Conservation (phyloP, 2,888 invertebrate genomes). For the Apeira syringaria region DNA sequence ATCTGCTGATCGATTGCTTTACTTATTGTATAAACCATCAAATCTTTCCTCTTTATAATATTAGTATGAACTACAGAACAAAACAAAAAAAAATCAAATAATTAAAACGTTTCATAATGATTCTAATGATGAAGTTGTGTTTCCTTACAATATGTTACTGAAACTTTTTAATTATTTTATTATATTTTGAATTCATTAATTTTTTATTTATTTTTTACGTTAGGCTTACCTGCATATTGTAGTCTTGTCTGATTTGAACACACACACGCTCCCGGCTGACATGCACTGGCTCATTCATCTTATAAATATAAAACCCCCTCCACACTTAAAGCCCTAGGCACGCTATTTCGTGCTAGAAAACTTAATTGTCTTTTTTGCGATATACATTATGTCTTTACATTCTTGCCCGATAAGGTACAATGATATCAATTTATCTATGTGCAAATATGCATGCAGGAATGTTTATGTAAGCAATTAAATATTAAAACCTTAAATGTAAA, state of each 20-base stretch:
- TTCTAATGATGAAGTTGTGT: too few relatives aligned
- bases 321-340: conserved; percentile 31
- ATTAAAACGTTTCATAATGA: too few relatives aligned
- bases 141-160: too few relatives aligned
- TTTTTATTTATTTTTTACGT: neutral
- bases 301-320: conserved; percentile 73
- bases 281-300: conserved; percentile 43
- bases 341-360: conserved; percentile 17
- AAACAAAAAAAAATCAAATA: too few relatives aligned
- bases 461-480: neutral
- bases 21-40: too few relatives aligned
- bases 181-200: neutral
- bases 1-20: too few relatives aligned
- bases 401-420: conserved; percentile 22
- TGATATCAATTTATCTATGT: conserved; percentile 10
- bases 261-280: conserved; percentile 46
- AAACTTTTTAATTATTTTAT: neutral
- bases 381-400: conserved; percentile 6
- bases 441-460: conserved; percentile 12
- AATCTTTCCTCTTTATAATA: too few relatives aligned
- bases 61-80: too few relatives aligned
- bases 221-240: conserved; percentile 56
- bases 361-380: conserved; percentile 4
- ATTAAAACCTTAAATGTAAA: too few relatives aligned
- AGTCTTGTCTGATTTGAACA: conserved; percentile 43